Base-by-base conservation (phyloP, 2,113 vertebrate species). In the Triplophysa dalaica region DNA sequence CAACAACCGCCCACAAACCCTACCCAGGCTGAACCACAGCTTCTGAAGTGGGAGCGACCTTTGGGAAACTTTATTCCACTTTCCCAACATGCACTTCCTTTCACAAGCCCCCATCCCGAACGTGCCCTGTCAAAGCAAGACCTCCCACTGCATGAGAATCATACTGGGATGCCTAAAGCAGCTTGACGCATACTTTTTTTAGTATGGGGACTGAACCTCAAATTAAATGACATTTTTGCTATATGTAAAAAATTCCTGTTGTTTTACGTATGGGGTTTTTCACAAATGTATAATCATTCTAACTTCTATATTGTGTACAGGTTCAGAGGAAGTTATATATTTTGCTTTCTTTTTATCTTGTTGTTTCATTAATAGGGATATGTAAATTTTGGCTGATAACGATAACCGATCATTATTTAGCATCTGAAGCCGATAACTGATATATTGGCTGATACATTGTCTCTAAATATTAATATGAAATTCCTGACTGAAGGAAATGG, bases 81-180 rank as follows among this genome's bases (percentile, higher is more conserved):
- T 89, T 89, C 87, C 85, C 84, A 84, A 89, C 84, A 85, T 82
- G 22, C 85, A 88, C 88, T 91, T 90, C 88, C 90, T 87, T 77
- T 90, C 82, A 82, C 82, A 81, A 83, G 82, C 52, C 43, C 66
- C 41, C 80, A 76, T 75, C 62, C 78, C 76, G 26, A 70, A 69
- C 64, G 68, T 67, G 74, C 13, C 61, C 79, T 61, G 68, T 80
- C 73, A 77, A 69, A 64, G 54, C 65, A 22, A 38, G 74, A 66
- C 68, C 22, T 19, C 38, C 38, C 16, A 22, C 70, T 63, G 38
- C 41, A 63, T 63, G 58, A 48, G 73, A 75, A 75, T 63, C 41
- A 13, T 58, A 75, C 73, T 29, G 41, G 60, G 73, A 62, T 8
- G 21, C 33, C 24, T 52, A 22, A 3, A 4, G 12, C 12, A 11